A percentile compares a stretch with the other conserved stretches of the same genome.
phyloP scores from a whole-genome alignment of 1,140 invertebrate species.

The Stegodyphus dumicola region DNA sequence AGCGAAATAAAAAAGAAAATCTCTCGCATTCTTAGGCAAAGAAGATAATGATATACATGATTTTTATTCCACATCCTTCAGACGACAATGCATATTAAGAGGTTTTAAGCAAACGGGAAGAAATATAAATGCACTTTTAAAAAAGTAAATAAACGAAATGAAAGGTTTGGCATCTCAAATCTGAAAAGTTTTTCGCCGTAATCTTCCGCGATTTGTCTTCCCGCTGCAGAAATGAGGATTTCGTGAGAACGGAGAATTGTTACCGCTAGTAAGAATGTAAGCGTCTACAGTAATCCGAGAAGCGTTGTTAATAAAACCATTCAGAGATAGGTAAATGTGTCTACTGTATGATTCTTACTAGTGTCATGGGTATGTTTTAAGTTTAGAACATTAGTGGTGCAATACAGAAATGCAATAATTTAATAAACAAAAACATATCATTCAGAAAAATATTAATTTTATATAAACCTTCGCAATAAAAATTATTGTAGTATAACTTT shows the following conservation, averaged over 20 bases:
- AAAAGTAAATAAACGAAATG: background rate
- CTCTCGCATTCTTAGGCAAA: slow-evolving; percentile 2
- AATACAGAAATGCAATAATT: background rate
- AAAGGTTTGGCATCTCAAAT: slow-evolving; percentile 20
- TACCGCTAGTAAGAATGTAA: slow-evolving; percentile 2
- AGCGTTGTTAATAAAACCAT: slow-evolving; percentile 25
- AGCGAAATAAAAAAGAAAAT: too few relatives aligned
- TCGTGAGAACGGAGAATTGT: slow-evolving; percentile 2
- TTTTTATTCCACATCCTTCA: slow-evolving; percentile 17
- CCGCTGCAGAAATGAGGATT: background rate
- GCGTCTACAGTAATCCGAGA: slow-evolving; percentile 10
- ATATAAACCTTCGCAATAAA: too few relatives aligned
- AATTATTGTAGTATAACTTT: too few relatives aligned
- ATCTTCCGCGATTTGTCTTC: slow-evolving; percentile 35
- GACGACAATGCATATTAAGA: slow-evolving; percentile 34
- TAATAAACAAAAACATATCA: too few relatives aligned
- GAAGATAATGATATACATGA: slow-evolving; percentile 44
- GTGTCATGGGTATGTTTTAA: background rate
- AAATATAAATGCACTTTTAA: slow-evolving; percentile 3
- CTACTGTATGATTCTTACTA: background rate
- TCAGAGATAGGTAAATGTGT: slow-evolving; percentile 8
- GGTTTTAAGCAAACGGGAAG: slow-evolving; percentile 7
- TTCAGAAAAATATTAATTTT: too few relatives aligned
- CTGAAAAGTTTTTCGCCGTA: slow-evolving; percentile 32
- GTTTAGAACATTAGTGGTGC: slow-evolving; percentile 13